A percentile compares a stretch with the other conserved stretches of the same genome.
Conservation (phyloP, 2,797 vertebrate genomes). For the Morelia viridis region DNA sequence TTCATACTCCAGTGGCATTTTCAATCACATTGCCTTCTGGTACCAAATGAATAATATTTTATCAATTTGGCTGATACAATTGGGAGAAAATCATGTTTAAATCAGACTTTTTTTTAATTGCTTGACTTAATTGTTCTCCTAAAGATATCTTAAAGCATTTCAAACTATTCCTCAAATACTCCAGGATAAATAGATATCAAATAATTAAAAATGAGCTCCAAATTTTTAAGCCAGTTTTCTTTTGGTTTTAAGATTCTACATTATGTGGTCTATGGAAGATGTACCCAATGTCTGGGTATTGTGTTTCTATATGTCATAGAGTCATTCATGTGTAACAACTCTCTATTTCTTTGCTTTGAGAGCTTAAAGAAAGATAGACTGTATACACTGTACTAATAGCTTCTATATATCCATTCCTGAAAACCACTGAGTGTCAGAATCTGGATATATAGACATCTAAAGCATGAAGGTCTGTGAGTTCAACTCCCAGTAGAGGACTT, state of each 20-base stretch:
- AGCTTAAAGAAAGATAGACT: background rate
- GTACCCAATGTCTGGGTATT: background rate
- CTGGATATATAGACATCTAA: background rate
- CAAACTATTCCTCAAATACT: background rate
- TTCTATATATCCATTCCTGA: background rate
- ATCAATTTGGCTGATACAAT: slow-evolving; percentile 2
- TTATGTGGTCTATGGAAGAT: background rate
- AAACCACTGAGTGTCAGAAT: background rate
- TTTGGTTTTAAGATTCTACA: background rate
- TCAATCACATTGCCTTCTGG: slow-evolving; percentile 14
- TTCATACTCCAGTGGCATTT: background rate
- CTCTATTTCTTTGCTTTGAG: background rate
- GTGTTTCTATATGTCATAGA: background rate
- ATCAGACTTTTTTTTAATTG: background rate
- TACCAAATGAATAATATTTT: background rate
- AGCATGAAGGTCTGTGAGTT: background rate
- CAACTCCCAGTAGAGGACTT: background rate
- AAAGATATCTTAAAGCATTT: background rate
- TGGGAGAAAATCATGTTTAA: background rate
- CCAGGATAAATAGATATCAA: background rate
- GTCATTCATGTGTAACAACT: background rate
- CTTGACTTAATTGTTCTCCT: background rate
- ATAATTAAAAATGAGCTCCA: background rate
- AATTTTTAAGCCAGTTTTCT: background rate
- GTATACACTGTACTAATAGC: background rate